Percentiles rank a stretch among this genome's conserved stretches.
These are phyloP conservation scores for Polylopha cassiicola DNA, from an alignment of 2,888 invertebrate genomes.

Conservation along the genomic window DNA sequence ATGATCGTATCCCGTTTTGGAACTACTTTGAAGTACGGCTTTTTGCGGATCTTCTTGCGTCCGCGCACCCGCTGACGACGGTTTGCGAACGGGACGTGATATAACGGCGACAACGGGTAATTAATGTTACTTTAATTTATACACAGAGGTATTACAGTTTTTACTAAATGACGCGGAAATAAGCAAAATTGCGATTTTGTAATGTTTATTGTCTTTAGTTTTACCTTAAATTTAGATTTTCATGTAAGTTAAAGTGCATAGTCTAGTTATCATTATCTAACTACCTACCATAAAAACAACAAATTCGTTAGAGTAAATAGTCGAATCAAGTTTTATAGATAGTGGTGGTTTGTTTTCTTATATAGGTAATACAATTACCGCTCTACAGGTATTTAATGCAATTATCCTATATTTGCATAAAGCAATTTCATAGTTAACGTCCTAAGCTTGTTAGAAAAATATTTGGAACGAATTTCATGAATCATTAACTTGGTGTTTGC, in stretches of 20 bases:
- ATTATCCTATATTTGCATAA: too few relatives aligned
- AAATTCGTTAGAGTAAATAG: too few relatives aligned
- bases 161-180: neutral
- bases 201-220: constrained; percentile 1
- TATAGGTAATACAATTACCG: too few relatives aligned
- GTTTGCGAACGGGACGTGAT: constrained; percentile 62
- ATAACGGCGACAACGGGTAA: constrained; percentile 62
- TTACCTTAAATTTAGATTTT: too few relatives aligned
- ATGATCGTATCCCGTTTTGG: constrained; percentile 68
- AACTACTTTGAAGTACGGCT: constrained; percentile 55
- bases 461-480: constrained; percentile 19
- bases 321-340: too few relatives aligned
- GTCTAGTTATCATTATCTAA: too few relatives aligned
- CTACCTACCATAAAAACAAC: too few relatives aligned
- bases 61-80: constrained; percentile 40
- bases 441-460: too few relatives aligned
- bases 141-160: constrained; percentile 11
- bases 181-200: constrained; percentile 5
- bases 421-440: too few relatives aligned
- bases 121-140: constrained; percentile 31
- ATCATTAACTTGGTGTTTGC: constrained; percentile 7
- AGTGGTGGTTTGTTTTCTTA: too few relatives aligned
- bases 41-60: constrained; percentile 63
- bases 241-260: too few relatives aligned
- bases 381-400: too few relatives aligned